phyloP scores from a whole-genome alignment of 2,797 vertebrate species.

The Thaleichthys pacificus region DNA sequence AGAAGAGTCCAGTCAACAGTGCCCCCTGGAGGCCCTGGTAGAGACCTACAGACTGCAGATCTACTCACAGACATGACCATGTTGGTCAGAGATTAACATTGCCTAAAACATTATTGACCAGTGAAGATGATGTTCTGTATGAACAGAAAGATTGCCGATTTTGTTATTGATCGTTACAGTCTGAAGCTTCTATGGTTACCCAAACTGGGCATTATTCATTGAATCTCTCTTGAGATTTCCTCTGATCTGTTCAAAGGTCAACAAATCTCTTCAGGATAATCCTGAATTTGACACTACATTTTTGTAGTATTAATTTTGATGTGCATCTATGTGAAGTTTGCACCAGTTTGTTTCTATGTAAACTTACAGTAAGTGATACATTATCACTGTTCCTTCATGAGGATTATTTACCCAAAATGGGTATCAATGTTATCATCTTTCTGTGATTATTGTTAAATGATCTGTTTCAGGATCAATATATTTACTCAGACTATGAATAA shows the following conservation, averaged over 20 bases:
- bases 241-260: neutral
- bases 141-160: neutral
- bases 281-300: neutral
- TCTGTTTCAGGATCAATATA: conserved; percentile 7
- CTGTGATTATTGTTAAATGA: neutral
- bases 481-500: neutral
- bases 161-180: neutral
- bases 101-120: neutral
- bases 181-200: neutral
- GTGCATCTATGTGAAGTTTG: neutral
- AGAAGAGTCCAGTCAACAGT: conserved; percentile 20
- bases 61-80: conserved; percentile 5
- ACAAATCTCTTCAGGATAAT: neutral
- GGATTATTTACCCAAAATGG: neutral
- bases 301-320: neutral
- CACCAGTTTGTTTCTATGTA: neutral
- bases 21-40: conserved; percentile 44
- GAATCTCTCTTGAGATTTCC: neutral
- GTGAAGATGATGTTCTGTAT: neutral
- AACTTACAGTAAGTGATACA: neutral
- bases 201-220: neutral
- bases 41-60: neutral
- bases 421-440: neutral
- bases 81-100: neutral
- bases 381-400: neutral